phyloP scores from a whole-genome alignment of 2,797 vertebrate species.

The Alfaro cultratus region DNA sequence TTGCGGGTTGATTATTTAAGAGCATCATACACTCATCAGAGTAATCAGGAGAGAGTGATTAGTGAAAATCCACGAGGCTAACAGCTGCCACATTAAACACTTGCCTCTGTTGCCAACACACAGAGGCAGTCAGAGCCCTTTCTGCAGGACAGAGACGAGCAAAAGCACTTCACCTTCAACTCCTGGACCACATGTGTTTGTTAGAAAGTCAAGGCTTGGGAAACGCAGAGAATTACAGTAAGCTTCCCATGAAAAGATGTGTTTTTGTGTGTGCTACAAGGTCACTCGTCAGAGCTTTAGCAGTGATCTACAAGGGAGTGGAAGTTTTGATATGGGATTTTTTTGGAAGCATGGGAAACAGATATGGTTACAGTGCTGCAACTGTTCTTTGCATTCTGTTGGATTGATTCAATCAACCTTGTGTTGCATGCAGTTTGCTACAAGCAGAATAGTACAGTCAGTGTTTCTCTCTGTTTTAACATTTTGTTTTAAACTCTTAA shows the following conservation, averaged over 20 bases:
- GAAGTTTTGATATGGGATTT: slow-evolving; percentile 57
- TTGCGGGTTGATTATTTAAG: slow-evolving; percentile 85
- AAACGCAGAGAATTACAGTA: slow-evolving; percentile 56
- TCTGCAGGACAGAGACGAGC: slow-evolving; percentile 69
- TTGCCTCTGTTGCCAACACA: slow-evolving; percentile 80
- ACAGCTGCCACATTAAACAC: slow-evolving; percentile 85
- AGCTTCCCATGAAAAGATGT: slow-evolving; percentile 51
- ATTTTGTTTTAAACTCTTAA: background rate
- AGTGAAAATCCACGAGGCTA: slow-evolving; percentile 82
- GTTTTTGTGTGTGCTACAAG: slow-evolving; percentile 61
- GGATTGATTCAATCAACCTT: background rate
- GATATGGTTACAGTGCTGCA: slow-evolving; percentile 27
- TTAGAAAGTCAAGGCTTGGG: slow-evolving; percentile 73
- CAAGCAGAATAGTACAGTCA: background rate
- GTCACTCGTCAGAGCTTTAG: slow-evolving; percentile 54
- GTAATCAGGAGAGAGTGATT: slow-evolving; percentile 86
- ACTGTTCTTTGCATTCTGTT: slow-evolving; percentile 29
- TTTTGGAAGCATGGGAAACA: slow-evolving; percentile 53
- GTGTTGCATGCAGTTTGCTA: background rate
- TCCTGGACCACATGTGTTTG: slow-evolving; percentile 66
- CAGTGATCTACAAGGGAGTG: slow-evolving; percentile 37
- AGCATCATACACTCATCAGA: slow-evolving; percentile 85
- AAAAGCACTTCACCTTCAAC: slow-evolving; percentile 78
- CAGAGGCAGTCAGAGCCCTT: slow-evolving; percentile 64
- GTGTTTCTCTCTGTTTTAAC: background rate